Evolutionary conservation across 2,113 vertebrate species (phyloP), one percentile per base, ranked within the genome.

Genomic region (Cariama cristata): DNA sequence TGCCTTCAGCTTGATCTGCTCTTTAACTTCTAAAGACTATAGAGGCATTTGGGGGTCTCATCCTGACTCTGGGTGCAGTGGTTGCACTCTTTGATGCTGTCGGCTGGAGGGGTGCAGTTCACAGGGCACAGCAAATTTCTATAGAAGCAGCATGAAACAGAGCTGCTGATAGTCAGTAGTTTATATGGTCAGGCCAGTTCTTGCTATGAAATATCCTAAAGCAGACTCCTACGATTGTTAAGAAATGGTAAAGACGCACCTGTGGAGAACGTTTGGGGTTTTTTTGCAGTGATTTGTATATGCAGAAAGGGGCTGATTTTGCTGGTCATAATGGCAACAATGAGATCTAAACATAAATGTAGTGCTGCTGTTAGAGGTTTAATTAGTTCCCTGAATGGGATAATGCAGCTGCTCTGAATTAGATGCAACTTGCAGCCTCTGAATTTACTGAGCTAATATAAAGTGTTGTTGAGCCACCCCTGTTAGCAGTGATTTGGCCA

Each of bases 61-160:
- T 24, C 19, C 76, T 63, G 76, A 18, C 38, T 74, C n/a, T 21
- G 13, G 64, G 32, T 49, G 50, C 32, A 8, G 6, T 0, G 2
- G 5, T 20, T 63, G 66, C 11, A 2, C n/a, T n/a, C 67, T 85
- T 33, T 9, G 66, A 8, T 50, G 38, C 59, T 28, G 24, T 32
- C 0, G 1, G 67, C 79, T 68, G 42, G 42, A 88, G 72, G 23
- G 64, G 23, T 23, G 12, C 2, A 0, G 45, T 27, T 69, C 17
- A 6, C 0, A 1, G 66, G 60, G 22, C 42, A 35, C 62, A 63
- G 49, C 68, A n/a, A 1, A 27, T n/a, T 63, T 15, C 35, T 50
- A 2, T 9, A 32, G 76, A 56, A 80, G 28, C 17, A 45, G 18
- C 18, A 32, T 63, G 5, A 58, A 71, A 55, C 8, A 38, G 49